phyloP scores from a whole-genome alignment of 2,888 invertebrate species.

The Drosophila anceps region DNA sequence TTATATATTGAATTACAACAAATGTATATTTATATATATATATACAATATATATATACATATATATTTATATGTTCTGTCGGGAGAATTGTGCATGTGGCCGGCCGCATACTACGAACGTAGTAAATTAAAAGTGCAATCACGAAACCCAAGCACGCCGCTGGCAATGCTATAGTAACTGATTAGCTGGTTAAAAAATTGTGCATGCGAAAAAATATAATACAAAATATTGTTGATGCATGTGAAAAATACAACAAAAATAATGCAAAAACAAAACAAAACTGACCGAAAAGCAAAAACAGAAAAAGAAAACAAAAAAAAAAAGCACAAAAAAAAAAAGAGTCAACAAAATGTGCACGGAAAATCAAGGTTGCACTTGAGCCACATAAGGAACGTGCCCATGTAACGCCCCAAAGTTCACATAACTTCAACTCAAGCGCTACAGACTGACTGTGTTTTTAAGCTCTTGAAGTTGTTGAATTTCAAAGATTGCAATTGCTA shows the following conservation, averaged over 20 bases:
- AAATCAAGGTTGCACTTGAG: slow-evolving; percentile 76
- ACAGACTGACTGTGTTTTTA: background rate
- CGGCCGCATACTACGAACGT: slow-evolving; percentile 57
- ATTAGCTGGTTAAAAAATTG: slow-evolving; percentile 66
- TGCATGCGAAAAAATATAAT: slow-evolving; percentile 46
- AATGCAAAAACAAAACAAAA: slow-evolving; percentile 23
- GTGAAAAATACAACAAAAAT: slow-evolving; percentile 57
- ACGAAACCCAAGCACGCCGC: slow-evolving; percentile 68
- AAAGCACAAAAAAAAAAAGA: slow-evolving; percentile 41
- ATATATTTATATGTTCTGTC: slow-evolving; percentile 12
- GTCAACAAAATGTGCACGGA: slow-evolving; percentile 59
- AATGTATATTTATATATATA: background rate
- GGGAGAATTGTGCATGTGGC: slow-evolving; percentile 26
- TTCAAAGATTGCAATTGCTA: background rate
- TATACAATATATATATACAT: slow-evolving; percentile 12
- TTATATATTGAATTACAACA: slow-evolving; percentile 30
- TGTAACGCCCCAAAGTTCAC: slow-evolving; percentile 45
- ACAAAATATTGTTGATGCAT: slow-evolving; percentile 75
- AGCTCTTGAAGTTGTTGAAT: background rate
- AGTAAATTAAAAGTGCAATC: slow-evolving; percentile 81
- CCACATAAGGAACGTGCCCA: slow-evolving; percentile 69
- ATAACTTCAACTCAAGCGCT: slow-evolving; percentile 13
- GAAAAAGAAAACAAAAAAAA: slow-evolving; percentile 39
- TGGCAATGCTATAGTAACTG: slow-evolving; percentile 73
- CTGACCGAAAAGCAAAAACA: slow-evolving; percentile 51